Percentiles rank a stretch among this genome's conserved stretches.
phyloP scores from a whole-genome alignment of 2,888 invertebrate species.

The Keiferia lycopersicella region DNA sequence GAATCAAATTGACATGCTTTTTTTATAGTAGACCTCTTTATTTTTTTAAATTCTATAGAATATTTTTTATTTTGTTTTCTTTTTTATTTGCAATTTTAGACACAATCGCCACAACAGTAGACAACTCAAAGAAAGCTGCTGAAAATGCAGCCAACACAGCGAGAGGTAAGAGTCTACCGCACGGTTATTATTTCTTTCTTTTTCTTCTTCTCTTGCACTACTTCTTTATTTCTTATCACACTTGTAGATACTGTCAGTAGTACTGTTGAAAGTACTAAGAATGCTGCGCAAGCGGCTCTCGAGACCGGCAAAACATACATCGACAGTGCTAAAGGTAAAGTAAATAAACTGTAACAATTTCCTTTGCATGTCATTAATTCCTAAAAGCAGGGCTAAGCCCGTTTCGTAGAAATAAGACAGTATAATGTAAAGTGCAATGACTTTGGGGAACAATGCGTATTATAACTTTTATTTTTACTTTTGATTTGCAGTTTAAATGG shows the following conservation, averaged over 20 bases:
- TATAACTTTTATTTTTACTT: slow-evolving; percentile 1
- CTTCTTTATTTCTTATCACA: slow-evolving; percentile 34
- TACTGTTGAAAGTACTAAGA: slow-evolving; percentile 55
- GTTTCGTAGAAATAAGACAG: neutral
- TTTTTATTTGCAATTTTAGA: slow-evolving; percentile 49
- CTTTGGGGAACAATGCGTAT: slow-evolving; percentile 24
- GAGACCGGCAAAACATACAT: slow-evolving; percentile 56
- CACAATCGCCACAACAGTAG: slow-evolving; percentile 65
- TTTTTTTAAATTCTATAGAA: neutral
- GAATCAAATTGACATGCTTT: neutral
- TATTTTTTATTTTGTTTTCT: slow-evolving; percentile 9
- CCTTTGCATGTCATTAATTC: slow-evolving; percentile 20
- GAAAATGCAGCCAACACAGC: slow-evolving; percentile 69
- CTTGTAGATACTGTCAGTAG: slow-evolving; percentile 57
- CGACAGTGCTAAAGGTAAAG: slow-evolving; percentile 56
- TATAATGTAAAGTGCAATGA: neutral
- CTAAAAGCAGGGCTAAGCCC: slow-evolving; percentile 33
- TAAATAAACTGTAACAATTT: slow-evolving; percentile 37
- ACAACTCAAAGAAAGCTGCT: slow-evolving; percentile 73
- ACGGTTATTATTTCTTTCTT: neutral
- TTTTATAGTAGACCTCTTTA: neutral
- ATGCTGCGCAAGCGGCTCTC: slow-evolving; percentile 49
- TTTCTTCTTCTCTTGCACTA: slow-evolving; percentile 32
- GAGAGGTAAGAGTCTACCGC: slow-evolving; percentile 56
- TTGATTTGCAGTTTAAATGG: neutral